A percentile compares a stretch with the other conserved stretches of the same genome.
phyloP scores from a whole-genome alignment of 2,797 vertebrate genomes.

The Aphelocoma californica region DNA sequence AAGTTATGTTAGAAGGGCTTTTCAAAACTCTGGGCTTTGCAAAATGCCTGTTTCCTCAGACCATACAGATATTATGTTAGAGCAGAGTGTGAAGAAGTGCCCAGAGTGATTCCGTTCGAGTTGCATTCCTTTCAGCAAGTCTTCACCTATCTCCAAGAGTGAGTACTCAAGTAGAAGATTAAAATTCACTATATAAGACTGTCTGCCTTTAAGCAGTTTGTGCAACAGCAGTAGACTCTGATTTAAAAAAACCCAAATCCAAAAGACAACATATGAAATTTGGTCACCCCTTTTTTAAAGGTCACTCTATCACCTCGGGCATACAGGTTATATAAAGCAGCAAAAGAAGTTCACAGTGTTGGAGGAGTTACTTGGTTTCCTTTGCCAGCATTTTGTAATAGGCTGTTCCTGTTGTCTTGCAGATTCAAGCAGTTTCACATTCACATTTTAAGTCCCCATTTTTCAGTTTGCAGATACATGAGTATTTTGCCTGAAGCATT shows the following conservation, averaged over 20 bases:
- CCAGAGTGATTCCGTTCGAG: not conserved
- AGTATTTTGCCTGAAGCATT: not conserved
- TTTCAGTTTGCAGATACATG: not conserved
- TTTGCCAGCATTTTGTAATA: not conserved
- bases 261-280: not conserved
- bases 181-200: not conserved
- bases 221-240: not conserved
- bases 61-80: not conserved
- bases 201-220: not conserved
- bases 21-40: not conserved
- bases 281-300: not conserved
- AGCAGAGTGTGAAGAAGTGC: not conserved
- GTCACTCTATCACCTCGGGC: not conserved
- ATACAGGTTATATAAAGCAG: not conserved
- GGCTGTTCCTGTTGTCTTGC: not conserved
- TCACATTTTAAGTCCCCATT: not conserved
- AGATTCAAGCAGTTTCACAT: not conserved
- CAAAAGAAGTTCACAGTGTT: not conserved
- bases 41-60: not conserved
- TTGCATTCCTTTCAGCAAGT: constrained; percentile 13
- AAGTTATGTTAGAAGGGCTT: not conserved
- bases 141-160: not conserved
- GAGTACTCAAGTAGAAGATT: not conserved
- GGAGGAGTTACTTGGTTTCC: not conserved
- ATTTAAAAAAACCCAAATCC: rapidly evolving